Evolutionary conservation across 2,113 vertebrate species (phyloP).

Genomic region (Syrmaticus mikado): DNA sequence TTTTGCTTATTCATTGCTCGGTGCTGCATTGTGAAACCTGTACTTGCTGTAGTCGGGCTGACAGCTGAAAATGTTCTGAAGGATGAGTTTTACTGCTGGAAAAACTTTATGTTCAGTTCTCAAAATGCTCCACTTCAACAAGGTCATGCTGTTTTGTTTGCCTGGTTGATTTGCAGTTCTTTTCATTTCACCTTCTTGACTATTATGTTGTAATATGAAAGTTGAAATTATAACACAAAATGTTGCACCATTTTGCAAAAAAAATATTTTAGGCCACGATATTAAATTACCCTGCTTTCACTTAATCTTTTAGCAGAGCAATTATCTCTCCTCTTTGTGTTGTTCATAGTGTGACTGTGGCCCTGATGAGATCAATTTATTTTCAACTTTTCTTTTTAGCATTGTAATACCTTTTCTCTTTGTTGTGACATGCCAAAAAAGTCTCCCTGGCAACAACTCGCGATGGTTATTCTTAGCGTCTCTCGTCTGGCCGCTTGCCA

Average conservation of each 20-base stretch:
- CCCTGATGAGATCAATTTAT: conserved; percentile 39
- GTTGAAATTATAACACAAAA: neutral
- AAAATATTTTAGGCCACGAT: neutral
- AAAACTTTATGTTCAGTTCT: neutral
- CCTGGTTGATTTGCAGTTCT: neutral
- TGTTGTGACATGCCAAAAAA: conserved; percentile 33
- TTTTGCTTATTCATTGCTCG: neutral
- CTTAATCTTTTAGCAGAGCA: conserved; percentile 44
- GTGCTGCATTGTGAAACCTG: neutral
- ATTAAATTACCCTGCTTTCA: neutral
- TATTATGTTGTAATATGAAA: conserved; percentile 3
- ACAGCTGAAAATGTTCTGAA: neutral
- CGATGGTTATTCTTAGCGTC: conserved; percentile 24
- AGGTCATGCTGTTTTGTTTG: neutral
- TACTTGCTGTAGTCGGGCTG: neutral
- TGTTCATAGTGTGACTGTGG: neutral
- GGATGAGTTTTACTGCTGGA: neutral
- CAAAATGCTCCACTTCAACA: conserved; percentile 2
- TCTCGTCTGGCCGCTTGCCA: conserved; percentile 13
- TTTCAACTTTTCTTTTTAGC: conserved; percentile 48
- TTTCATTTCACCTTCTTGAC: neutral
- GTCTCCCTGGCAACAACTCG: conserved; percentile 43
- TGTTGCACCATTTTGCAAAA: neutral
- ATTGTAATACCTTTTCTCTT: conserved; percentile 27
- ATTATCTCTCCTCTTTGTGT: conserved; percentile 45